These are phyloP conservation scores for Corythoichthys intestinalis DNA, from an alignment of 2,113 vertebrate species.

Conservation along the genomic window DNA sequence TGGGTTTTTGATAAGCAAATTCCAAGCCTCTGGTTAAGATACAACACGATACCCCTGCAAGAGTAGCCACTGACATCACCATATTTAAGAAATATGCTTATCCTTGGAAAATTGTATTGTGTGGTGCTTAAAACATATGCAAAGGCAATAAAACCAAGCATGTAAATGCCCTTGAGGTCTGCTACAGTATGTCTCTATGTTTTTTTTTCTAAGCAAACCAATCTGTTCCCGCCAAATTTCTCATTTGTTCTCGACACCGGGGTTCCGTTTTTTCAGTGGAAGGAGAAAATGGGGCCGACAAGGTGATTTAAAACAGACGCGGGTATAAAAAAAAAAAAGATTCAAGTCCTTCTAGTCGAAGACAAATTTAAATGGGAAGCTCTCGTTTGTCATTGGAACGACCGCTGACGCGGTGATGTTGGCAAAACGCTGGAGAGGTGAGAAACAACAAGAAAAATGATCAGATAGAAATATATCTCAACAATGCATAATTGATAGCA, in stretches of 20 bases:
- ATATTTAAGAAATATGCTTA: conserved; percentile 1
- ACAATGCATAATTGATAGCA: not conserved
- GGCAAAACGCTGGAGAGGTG: not conserved
- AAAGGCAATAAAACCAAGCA: conserved; percentile 14
- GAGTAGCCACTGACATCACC: not conserved
- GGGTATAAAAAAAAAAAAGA: not conserved
- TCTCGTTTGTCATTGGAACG: conserved; percentile 2
- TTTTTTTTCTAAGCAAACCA: not conserved
- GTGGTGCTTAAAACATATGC: not conserved
- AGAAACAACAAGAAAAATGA: not conserved
- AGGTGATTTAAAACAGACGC: conserved; percentile 9
- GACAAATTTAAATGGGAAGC: conserved; percentile 1
- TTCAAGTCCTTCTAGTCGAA: not conserved
- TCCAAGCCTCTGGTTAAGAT: not conserved
- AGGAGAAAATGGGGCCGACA: conserved; percentile 19
- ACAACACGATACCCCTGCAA: conserved; percentile 6
- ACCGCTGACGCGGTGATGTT: not conserved
- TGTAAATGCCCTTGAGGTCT: conserved; percentile 25
- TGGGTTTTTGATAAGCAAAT: not conserved
- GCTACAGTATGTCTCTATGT: not conserved
- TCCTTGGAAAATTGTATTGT: conserved; percentile 16
- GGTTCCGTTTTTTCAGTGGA: conserved; percentile 28
- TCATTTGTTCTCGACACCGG: conserved; percentile 35
- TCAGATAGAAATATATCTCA: not conserved
- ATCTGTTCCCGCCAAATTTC: conserved; percentile 17